A percentile compares a stretch with the other conserved stretches of the same genome.
phyloP scores from a whole-genome alignment of 2,113 vertebrate genomes.

The human region GRCh38 chr4:46538501-46539000 shows the following conservation, averaged over 20 bases:
- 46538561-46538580: slow-evolving; percentile 16
- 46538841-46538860: neutral
- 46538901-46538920: neutral
- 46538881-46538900: neutral
- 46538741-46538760: neutral
- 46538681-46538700: neutral
- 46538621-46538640: slow-evolving; percentile 50
- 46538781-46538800: neutral
- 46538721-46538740: neutral
- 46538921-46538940: neutral
- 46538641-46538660: neutral
- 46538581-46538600: neutral
- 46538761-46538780: neutral
- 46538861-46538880: neutral
- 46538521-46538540: neutral
- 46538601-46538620: neutral
- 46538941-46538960: neutral
- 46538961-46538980: neutral
- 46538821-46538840: neutral
- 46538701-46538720: neutral
- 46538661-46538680: slow-evolving; percentile 30
- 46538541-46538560: neutral
- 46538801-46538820: neutral
- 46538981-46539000: neutral
- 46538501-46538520: neutral